phyloP scores from a whole-genome alignment of 2,113 vertebrate species.

The Thomomys bottae region DNA sequence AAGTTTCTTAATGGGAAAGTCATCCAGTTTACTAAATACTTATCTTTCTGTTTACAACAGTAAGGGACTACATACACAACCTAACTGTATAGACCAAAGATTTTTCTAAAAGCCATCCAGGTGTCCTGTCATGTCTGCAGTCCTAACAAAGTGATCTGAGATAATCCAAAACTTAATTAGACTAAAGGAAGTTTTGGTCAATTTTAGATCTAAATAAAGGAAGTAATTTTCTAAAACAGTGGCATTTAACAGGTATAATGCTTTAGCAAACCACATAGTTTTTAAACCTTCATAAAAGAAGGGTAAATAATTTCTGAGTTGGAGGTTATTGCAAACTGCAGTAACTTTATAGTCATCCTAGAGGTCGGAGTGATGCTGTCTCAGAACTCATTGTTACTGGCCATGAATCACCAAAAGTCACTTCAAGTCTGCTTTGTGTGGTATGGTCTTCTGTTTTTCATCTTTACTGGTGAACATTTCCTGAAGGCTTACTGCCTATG shows the following conservation, averaged over 20 bases:
- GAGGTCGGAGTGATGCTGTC: background rate
- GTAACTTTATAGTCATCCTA: background rate
- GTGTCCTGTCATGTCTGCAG: background rate
- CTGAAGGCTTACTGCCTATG: background rate
- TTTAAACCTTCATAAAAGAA: constrained; percentile 12
- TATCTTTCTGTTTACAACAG: background rate
- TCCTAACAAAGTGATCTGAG: background rate
- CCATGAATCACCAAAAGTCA: background rate
- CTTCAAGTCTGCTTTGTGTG: background rate
- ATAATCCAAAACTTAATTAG: background rate
- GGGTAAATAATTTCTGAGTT: background rate
- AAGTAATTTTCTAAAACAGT: background rate
- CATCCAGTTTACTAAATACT: background rate
- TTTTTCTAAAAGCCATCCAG: background rate
- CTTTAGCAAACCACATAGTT: background rate
- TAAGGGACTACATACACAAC: background rate
- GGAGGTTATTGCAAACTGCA: background rate
- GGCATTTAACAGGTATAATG: background rate
- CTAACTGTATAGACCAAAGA: background rate
- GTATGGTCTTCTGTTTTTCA: background rate
- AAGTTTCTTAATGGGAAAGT: background rate
- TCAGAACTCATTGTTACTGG: background rate
- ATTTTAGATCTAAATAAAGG: background rate
- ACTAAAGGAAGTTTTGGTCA: background rate
- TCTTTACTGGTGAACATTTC: background rate